Conservation (phyloP, 2,797 vertebrate species). For the Florisuga fusca region DNA sequence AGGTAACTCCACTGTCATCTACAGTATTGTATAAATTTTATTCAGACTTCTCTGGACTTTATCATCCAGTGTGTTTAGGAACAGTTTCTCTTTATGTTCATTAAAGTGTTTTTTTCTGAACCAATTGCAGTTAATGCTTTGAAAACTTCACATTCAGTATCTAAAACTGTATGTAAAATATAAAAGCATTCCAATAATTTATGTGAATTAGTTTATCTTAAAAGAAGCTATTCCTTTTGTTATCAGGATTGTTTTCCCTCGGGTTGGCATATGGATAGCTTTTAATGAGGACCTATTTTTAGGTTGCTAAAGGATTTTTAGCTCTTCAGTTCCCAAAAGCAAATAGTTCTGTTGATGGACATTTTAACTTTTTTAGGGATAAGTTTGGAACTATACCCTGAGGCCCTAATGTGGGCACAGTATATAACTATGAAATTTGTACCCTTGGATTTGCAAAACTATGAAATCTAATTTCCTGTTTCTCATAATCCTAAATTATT, state of each 20-base stretch:
- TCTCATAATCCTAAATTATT: neutral
- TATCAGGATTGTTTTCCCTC: neutral
- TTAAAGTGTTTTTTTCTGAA: neutral
- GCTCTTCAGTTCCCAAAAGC: neutral
- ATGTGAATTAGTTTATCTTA: neutral
- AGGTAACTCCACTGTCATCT: neutral
- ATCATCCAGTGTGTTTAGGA: neutral
- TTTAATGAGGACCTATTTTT: neutral
- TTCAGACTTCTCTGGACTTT: neutral
- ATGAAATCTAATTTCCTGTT: neutral
- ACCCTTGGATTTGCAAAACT: neutral
- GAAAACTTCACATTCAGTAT: neutral
- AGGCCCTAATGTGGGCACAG: neutral
- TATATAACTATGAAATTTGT: neutral
- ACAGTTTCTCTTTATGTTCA: neutral
- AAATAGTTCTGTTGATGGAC: neutral
- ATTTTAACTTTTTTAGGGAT: neutral
- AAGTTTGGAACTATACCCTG: neutral
- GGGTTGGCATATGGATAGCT: neutral
- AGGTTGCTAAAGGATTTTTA: neutral
- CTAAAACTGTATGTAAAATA: neutral
- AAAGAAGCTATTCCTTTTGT: neutral
- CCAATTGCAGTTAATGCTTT: neutral
- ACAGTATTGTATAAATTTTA: neutral
- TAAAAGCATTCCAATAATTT: neutral